Evolutionary conservation across 2,888 invertebrate genomes (phyloP), one percentile per base, ranked within the genome.

Genomic region (Mesochorus sp.): DNA sequence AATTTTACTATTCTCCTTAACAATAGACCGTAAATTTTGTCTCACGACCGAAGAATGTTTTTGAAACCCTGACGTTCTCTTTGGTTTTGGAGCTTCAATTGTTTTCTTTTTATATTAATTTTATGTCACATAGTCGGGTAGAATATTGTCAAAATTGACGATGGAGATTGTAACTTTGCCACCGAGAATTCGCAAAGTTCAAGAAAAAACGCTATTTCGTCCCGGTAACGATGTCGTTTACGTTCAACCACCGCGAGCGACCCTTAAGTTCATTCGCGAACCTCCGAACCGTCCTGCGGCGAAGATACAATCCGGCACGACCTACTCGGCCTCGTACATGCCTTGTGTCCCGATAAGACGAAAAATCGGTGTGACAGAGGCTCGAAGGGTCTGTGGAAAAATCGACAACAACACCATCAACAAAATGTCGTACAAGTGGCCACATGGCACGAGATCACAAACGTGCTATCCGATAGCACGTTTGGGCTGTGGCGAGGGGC

Each of bases 371-470:
- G 53, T 42, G 14, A 49, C 57, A 6, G 26, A 17, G 3, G 26
- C 6, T 31, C 39, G 34, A 8, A 42, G 64, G 37, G 61, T 72
- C 12, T 73, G 47, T 14, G 81, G 80, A 19, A 79, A 74, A 75
- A 44, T 83, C 2, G 81, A 83, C 21, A 76, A 74, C n/a, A 75
- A 71, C 5, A 84, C 83, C 4, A 75, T 61, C 0, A 78, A 82
- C 19, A 79, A 83, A 37, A 57, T 81, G n/a, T 82, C 85, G 5
- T 86, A 82, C 57, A 66, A 57, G 34, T 64, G 77, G 72, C 47
- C 62, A 2, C 14, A 37, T 1, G 72, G 47, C 1, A 66, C 72
- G 42, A 19, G 72, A 31, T 59, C 75, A 3, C 64, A 70, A 62
- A 55, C 76, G 24, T 82, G 81, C 51, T 62, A 79, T 44, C 84